Evolutionary conservation across 2,113 vertebrate species (phyloP), one percentile per base, ranked within the genome.

Genomic region (Phoenicopterus ruber): DNA sequence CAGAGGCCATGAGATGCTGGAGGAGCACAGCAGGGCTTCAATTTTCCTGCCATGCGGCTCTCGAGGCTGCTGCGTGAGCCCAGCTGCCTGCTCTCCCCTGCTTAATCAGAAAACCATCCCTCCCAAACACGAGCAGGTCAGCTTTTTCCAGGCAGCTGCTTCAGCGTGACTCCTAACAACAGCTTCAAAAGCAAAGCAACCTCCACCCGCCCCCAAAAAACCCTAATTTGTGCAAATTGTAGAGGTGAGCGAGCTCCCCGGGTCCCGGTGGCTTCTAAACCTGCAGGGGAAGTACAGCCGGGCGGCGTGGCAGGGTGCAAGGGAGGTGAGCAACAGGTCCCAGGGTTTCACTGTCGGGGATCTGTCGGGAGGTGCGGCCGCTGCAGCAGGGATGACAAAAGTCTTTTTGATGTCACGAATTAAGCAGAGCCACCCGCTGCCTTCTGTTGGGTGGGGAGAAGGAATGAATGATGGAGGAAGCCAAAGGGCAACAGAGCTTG

Each of bases 81-180:
- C 55, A 36, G 31, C 38, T 24, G 13, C 76, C 61, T 34, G 34
- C 57, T 62, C 57, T 63, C 20, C 49, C 47, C 47, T 29, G 52
- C 52, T 90, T 8, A 3, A 0, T 18, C 61, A 50, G 40, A 34
- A 74, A 73, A 57, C 17, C 24, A 21, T 14, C 47, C 40, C 52
- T 59, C 66, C 54, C 2, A 0, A 52, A 24, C 6, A 5, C 0
- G 0, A 44, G 20, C 61, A 62, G 62, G 29, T 13, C 46, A 10
- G 24, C 42, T 91, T 78, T 50, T 67, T 32, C 54, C 67, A 46
- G 61, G 55, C 70, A 66, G 46, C 50, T 9, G 7, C 40, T 49
- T n/a, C 63, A 36, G 31, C 34, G 9, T 19, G 36, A 36, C 11
- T 81, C 44, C 25, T 7, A 76, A 20, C 36, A 70, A 22, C 49